Percentiles rank a stretch among this genome's conserved stretches.
Conservation (phyloP, 2,113 vertebrate species). For the Scomber japonicus region DNA sequence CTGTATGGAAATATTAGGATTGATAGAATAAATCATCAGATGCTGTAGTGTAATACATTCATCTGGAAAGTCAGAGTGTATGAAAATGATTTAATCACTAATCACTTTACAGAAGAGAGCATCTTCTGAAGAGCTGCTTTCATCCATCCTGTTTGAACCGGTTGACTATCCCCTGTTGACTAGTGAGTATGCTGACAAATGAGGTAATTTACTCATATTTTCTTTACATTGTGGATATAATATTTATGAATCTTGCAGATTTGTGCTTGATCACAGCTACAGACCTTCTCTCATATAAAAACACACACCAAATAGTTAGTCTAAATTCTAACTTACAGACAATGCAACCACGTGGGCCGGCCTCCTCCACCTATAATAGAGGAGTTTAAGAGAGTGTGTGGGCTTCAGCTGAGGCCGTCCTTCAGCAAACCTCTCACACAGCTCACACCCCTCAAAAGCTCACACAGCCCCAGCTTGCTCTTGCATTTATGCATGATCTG, state of each 20-base stretch:
- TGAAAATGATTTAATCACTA: background rate
- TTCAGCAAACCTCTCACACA: slow-evolving; percentile 52
- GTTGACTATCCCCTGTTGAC: slow-evolving; percentile 11
- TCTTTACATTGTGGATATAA: background rate
- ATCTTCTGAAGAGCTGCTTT: slow-evolving; percentile 18
- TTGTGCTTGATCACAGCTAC: background rate
- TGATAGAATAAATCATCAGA: slow-evolving; percentile 4
- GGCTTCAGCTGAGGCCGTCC: slow-evolving; percentile 52
- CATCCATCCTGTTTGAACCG: slow-evolving; percentile 23
- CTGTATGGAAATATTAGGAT: slow-evolving; percentile 14
- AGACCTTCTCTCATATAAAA: background rate
- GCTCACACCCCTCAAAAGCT: slow-evolving; percentile 60
- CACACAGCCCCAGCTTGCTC: slow-evolving; percentile 65
- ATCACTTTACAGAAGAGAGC: slow-evolving; percentile 3
- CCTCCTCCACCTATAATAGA: slow-evolving; percentile 41
- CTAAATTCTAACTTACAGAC: background rate
- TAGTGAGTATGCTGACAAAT: background rate
- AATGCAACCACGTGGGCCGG: background rate
- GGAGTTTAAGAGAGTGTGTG: slow-evolving; percentile 34
- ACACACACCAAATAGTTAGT: too few species aligned
- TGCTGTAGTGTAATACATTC: slow-evolving; percentile 5
- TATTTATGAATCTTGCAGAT: slow-evolving; percentile 13
- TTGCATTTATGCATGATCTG: slow-evolving; percentile 85
- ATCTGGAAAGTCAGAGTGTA: background rate
- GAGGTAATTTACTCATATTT: background rate